phyloP scores from a whole-genome alignment of 1,140 invertebrate genomes.

The Phocides pigmalion region DNA sequence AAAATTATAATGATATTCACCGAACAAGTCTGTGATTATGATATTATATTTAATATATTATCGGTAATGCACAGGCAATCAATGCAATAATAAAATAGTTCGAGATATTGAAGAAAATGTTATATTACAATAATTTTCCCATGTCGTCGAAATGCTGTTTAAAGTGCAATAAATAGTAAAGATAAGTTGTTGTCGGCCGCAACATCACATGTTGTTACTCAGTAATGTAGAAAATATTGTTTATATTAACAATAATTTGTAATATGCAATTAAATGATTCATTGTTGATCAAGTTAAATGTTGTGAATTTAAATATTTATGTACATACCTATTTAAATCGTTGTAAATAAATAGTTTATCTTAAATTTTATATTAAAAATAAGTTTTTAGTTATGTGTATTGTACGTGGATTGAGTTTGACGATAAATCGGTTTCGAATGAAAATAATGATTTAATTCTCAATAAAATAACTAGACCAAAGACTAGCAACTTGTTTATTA shows the following conservation, averaged over 20 bases:
- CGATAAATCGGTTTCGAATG: conserved; percentile 37
- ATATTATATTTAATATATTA: too few relatives aligned
- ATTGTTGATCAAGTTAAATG: conserved; percentile 72
- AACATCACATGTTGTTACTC: conserved; percentile 23
- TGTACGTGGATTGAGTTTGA: conserved; percentile 38
- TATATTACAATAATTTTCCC: too few relatives aligned
- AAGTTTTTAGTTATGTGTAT: conserved; percentile 44
- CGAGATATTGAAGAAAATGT: too few relatives aligned
- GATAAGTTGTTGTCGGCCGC: neutral
- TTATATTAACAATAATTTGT: conserved; percentile 39
- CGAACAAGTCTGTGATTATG: too few relatives aligned
- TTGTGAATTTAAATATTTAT: conserved; percentile 74
- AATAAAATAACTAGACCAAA: conserved; percentile 67
- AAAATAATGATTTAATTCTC: conserved; percentile 51
- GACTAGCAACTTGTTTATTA: conserved; percentile 45
- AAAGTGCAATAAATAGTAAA: too few relatives aligned
- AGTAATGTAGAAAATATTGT: conserved; percentile 37
- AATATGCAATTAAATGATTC: conserved; percentile 44
- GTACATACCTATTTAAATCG: conserved; percentile 77
- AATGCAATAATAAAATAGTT: too few relatives aligned
- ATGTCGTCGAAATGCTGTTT: too few relatives aligned
- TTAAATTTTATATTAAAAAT: conserved; percentile 55
- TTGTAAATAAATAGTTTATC: conserved; percentile 80
- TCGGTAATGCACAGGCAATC: too few relatives aligned
- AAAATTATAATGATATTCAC: neutral